Evolutionary conservation across 2,888 invertebrate species (phyloP).

Genomic region (Ectemnius continuus): DNA sequence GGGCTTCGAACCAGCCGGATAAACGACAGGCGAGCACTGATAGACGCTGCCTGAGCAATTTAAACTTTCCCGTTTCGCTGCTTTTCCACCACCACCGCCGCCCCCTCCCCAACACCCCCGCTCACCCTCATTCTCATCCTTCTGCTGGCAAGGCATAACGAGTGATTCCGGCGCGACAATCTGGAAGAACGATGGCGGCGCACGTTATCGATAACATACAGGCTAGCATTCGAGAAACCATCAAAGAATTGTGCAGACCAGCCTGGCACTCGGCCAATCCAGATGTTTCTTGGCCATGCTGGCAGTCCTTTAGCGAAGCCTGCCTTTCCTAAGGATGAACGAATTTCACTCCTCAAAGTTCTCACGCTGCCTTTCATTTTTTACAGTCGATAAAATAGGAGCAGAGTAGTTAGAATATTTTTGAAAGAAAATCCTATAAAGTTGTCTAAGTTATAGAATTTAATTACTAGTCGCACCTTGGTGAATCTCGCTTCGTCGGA

Average conservation of each 20-base stretch:
- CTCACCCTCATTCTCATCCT: too few relatives aligned
- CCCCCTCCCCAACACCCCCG: not conserved
- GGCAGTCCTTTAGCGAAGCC: not conserved
- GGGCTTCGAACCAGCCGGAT: constrained; percentile 55
- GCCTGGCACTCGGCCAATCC: constrained; percentile 25
- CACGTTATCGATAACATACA: constrained; percentile 35
- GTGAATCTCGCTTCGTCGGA: too few relatives aligned
- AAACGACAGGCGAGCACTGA: constrained; percentile 57
- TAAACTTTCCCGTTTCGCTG: constrained; percentile 59
- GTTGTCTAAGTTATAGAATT: too few relatives aligned
- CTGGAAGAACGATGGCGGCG: constrained; percentile 22
- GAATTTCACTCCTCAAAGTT: too few relatives aligned
- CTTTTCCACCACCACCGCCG: constrained; percentile 17
- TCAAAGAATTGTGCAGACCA: constrained; percentile 23
- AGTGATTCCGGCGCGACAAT: constrained; percentile 20
- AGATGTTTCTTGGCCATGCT: not conserved
- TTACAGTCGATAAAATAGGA: too few relatives aligned
- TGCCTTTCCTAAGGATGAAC: not conserved
- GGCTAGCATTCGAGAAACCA: constrained; percentile 19
- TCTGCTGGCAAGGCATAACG: not conserved
- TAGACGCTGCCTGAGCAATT: constrained; percentile 59
- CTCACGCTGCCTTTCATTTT: too few relatives aligned
- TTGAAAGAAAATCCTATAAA: too few relatives aligned
- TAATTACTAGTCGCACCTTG: too few relatives aligned
- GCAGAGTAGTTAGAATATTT: too few relatives aligned